Base-by-base conservation (phyloP, 2,888 invertebrate genomes). In the Petrolisthes cinctipes region DNA sequence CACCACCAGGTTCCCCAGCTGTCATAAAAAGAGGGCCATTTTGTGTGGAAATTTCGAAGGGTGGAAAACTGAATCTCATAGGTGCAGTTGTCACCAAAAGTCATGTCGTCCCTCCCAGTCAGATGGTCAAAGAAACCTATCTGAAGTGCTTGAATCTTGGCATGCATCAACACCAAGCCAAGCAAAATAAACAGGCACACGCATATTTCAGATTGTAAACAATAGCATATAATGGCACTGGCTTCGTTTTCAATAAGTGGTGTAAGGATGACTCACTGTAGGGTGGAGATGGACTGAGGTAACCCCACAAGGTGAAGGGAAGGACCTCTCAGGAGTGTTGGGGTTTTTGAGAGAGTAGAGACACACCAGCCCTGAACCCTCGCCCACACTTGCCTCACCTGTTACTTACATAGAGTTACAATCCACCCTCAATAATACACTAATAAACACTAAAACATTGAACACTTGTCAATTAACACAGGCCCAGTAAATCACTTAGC, bases 331-430 rank as follows among this genome's bases (percentile, higher is more conserved):
- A 0, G 98, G 98, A 93, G 95, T 97, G 0, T 98, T 97, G 0
- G 98, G 98, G 93, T 98, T 98, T 93, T 98, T 98, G 90, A 98
- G 94, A 71, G 97, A 97, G 94, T 96, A 98, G 79, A 98, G 94
- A 92, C 98, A 97, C 1, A 99, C 94, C 91, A 96, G 95, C 0
- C 97, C 97, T 81, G 11, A 82, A n/a, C 56, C 75, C 17, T 76
- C 86, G 6, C n/a, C 68, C 11, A 0, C 97, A 97, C 82, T 95
- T 92, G 97, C 98, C 91, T 98, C 97, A 94, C 97, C 98, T 98
- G 93, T 54, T n/a, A 53, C 37, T 37, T 37, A 37, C 37, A 37
- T 37, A 37, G 37, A 37, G 37, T 37, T 37, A 37, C 37, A 37
- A 37, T 37, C 37, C 37, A 37, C 37, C 37, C 37, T 37, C 37